These are phyloP conservation scores for Brachionus rubens DNA, from an alignment of 1,140 invertebrate species.

Conservation along the genomic window DNA sequence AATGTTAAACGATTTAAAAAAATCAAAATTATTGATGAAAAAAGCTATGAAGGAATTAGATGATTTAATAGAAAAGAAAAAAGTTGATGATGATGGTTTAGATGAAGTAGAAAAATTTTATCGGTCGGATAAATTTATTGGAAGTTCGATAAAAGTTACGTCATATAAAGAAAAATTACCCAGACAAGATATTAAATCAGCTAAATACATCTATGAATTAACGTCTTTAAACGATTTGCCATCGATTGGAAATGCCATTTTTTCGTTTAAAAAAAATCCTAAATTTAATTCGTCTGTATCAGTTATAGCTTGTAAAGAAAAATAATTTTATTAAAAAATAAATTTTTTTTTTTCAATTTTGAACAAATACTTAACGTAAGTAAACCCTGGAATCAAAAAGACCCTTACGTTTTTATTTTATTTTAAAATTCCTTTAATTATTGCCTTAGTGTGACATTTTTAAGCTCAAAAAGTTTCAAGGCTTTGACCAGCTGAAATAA, in stretches of 20 bases:
- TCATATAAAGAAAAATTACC: background rate
- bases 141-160: conserved; percentile 18
- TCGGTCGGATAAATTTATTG: conserved; percentile 40
- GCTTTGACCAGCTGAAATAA: no score
- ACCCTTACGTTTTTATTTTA: no score
- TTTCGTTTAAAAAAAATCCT: conserved; percentile 3
- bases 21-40: conserved; percentile 1
- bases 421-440: no score
- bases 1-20: background rate
- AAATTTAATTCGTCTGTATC: background rate
- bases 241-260: background rate
- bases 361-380: no score
- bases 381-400: no score
- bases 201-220: conserved; percentile 10
- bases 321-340: background rate
- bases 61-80: background rate
- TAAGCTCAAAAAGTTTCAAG: no score
- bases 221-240: background rate
- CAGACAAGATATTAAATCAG: conserved; percentile 24
- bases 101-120: conserved; percentile 8
- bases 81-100: background rate
- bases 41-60: conserved; percentile 16
- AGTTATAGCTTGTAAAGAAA: conserved; percentile 3
- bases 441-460: no score
- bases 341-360: background rate